Evolutionary conservation across 2,113 vertebrate species (phyloP), one percentile per base, ranked within the genome.

Genomic region (Elachura formosa): DNA sequence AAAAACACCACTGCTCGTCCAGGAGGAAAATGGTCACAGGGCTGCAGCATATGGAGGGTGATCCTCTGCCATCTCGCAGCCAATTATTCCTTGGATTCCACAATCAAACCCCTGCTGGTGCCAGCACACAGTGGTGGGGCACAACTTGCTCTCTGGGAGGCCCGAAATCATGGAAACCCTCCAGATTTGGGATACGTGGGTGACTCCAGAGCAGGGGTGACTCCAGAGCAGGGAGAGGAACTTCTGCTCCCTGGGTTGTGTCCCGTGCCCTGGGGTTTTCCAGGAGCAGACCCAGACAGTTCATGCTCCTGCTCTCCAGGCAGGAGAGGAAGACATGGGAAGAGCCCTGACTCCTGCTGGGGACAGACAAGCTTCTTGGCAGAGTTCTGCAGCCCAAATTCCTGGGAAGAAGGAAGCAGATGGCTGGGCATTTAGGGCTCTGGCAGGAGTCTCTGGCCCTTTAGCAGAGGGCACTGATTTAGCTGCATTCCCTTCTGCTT

Each of bases 41-140:
- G 75, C 51, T 79, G 77, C 28, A 75, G 87, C 95, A 96, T 78
- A 91, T 89, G 92, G 95, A 94, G 81, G 84, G 92, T 34, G 93
- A 93, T 94, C 76, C 95, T 94, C 77, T 48, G 81, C 74, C 45
- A 7, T 63, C 56, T 87, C 29, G 74, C 56, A 79, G 92, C 69
- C 84, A 95, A 52, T 91, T 94, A 56, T 5, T 75, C 41, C 82
- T 96, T 95, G 95, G 92, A 96, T 87, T 41, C 40, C 78, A 22
- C 74, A 45, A 36, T 45, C 12, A 4, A 84, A 68, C 5, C 66
- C 87, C 92, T 75, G 90, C 81, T 75, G 93, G 16, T 23, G 23
- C 0, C 12, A 59, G 24, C 1, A 34, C 43, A 18, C 2, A 9
- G 1, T 2, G 24, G 11, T 2, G 19, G 40, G 43, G 77, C 28